These are phyloP conservation scores for Leucoptera coffeella DNA, from an alignment of 2,888 invertebrate species.

Conservation along the genomic window DNA sequence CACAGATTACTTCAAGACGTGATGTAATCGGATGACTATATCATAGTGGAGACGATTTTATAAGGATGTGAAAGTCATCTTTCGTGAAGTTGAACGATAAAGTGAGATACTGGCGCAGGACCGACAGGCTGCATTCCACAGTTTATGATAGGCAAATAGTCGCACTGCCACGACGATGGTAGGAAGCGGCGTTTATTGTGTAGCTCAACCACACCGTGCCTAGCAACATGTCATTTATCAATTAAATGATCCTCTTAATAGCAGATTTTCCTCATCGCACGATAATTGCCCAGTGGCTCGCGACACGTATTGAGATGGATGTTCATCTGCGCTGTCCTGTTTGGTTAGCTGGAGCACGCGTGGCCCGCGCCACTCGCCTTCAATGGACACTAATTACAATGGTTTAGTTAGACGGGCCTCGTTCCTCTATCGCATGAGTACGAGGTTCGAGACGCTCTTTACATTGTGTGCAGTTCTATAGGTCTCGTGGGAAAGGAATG, in stretches of 20 bases:
- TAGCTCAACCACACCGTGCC: too few relatives aligned
- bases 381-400: slow-evolving; percentile 35
- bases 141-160: slow-evolving; percentile 19
- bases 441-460: slow-evolving; percentile 1
- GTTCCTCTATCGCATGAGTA: slow-evolving; percentile 1
- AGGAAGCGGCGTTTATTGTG: too few relatives aligned
- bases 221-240: too few relatives aligned
- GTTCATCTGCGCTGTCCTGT: slow-evolving; percentile 16
- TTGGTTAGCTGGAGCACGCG: slow-evolving; percentile 25
- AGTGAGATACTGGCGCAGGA: too few relatives aligned
- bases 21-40: too few relatives aligned
- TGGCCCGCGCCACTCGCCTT: slow-evolving; percentile 10
- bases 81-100: too few relatives aligned
- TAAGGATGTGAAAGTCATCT: too few relatives aligned
- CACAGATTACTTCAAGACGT: too few relatives aligned
- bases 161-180: too few relatives aligned
- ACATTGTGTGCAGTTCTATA: slow-evolving; percentile 9
- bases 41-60: too few relatives aligned
- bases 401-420: slow-evolving; percentile 11
- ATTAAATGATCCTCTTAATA: too few relatives aligned
- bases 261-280: too few relatives aligned
- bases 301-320: slow-evolving; percentile 5
- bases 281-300: slow-evolving; percentile 2
- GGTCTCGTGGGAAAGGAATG: slow-evolving; percentile 26
- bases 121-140: slow-evolving; percentile 18